phyloP scores from a whole-genome alignment of 2,888 invertebrate species.

The Carterocephalus palaemon region DNA sequence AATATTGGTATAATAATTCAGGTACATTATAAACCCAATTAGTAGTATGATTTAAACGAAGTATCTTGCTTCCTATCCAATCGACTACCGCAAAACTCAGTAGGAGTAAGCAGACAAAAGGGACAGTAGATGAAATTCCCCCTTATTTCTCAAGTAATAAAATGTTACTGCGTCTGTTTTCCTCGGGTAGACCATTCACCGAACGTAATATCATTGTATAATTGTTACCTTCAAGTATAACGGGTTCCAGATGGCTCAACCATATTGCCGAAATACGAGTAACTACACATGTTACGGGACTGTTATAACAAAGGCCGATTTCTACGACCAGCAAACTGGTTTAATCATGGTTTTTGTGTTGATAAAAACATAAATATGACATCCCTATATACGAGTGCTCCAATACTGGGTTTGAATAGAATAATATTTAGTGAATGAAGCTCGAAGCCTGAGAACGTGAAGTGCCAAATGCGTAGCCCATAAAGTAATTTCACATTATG shows the following conservation, averaged over 20 bases:
- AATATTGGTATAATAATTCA: no score
- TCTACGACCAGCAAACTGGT: neutral
- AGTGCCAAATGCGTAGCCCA: no score
- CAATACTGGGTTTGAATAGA: no score
- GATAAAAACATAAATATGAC: no score
- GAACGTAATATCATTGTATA: slow-evolving; percentile 17
- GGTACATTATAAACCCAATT: no score
- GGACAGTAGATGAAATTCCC: slow-evolving; percentile 7
- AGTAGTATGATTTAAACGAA: no score
- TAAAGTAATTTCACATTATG: no score
- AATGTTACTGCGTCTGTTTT: slow-evolving; percentile 20
- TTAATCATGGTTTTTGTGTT: slow-evolving; percentile 1
- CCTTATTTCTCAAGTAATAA: slow-evolving; percentile 15
- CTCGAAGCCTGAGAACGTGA: no score
- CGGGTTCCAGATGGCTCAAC: slow-evolving; percentile 17
- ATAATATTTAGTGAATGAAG: no score
- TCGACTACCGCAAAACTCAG: slow-evolving; percentile 15
- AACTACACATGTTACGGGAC: slow-evolving; percentile 9
- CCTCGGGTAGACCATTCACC: slow-evolving; percentile 8
- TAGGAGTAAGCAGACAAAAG: slow-evolving; percentile 3
- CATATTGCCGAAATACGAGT: slow-evolving; percentile 19
- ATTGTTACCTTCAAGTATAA: slow-evolving; percentile 22
- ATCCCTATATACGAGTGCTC: no score
- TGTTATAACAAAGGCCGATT: neutral
- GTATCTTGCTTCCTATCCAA: slow-evolving; percentile 7